Evolutionary conservation across 2,888 invertebrate genomes (phyloP).

Genomic region (Caenorhabditis sp.): DNA sequence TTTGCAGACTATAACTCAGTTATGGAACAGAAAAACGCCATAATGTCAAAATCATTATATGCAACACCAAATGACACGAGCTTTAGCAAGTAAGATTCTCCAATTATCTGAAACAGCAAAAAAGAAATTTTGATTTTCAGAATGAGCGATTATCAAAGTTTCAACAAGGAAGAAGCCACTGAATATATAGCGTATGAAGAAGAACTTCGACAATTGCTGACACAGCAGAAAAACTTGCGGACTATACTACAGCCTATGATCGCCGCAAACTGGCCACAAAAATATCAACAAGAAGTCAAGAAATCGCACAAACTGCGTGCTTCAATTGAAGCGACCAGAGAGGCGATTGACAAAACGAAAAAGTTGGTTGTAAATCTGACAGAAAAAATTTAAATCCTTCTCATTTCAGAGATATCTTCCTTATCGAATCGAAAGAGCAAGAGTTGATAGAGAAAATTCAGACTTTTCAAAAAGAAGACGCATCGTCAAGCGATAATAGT

Average conservation of each 20-base stretch:
- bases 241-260: slow-evolving; percentile 46
- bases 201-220: slow-evolving; percentile 50
- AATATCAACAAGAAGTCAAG: slow-evolving; percentile 50
- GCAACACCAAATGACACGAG: slow-evolving; percentile 11
- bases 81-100: slow-evolving; percentile 22
- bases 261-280: slow-evolving; percentile 46
- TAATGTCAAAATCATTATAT: slow-evolving; percentile 12
- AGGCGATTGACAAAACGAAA: slow-evolving; percentile 43
- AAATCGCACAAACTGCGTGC: slow-evolving; percentile 48
- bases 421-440: slow-evolving; percentile 28
- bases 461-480: slow-evolving; percentile 26
- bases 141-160: slow-evolving; percentile 14
- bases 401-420: slow-evolving; percentile 41
- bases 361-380: slow-evolving; percentile 11
- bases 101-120: background rate
- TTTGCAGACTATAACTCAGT: slow-evolving; percentile 48
- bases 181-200: slow-evolving; percentile 39
- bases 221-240: slow-evolving; percentile 50
- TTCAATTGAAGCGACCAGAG: slow-evolving; percentile 50
- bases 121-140: background rate
- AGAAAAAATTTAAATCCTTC: background rate
- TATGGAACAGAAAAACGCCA: slow-evolving; percentile 46
- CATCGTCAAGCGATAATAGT: slow-evolving; percentile 12
- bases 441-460: slow-evolving; percentile 30
- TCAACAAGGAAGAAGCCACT: slow-evolving; percentile 31